Evolutionary conservation across 2,113 vertebrate species (phyloP).

Genomic region (Grallaria varia): DNA sequence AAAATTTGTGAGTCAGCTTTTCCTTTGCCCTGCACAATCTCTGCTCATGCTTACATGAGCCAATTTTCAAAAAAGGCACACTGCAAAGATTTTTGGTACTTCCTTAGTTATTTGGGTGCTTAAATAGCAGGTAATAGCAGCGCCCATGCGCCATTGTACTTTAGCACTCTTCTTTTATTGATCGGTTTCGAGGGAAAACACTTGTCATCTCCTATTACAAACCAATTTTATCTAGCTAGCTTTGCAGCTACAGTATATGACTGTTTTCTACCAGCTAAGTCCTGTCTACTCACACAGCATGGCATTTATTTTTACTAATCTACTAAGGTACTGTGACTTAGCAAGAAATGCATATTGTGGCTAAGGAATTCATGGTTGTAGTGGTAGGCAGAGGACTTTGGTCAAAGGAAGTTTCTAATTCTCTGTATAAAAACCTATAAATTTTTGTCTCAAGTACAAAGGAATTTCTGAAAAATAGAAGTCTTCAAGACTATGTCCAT

Average conservation of each 20-base stretch:
- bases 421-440: background rate
- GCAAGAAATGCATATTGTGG: background rate
- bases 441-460: background rate
- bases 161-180: background rate
- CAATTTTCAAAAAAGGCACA: background rate
- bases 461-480: background rate
- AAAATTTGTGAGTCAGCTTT: background rate
- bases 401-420: background rate
- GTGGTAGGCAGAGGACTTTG: background rate
- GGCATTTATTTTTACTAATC: background rate
- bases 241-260: background rate
- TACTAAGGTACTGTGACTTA: background rate
- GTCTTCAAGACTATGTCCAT: background rate
- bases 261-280: background rate
- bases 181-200: background rate
- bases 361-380: background rate
- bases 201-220: background rate
- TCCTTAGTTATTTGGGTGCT: background rate
- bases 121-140: background rate
- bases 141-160: fast-evolving
- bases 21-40: background rate
- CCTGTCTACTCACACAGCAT: background rate
- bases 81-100: background rate
- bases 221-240: background rate
- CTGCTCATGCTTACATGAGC: background rate